These are phyloP conservation scores for Odocoileus virginianus DNA, from an alignment of 2,113 vertebrate genomes.

Conservation along the genomic window DNA sequence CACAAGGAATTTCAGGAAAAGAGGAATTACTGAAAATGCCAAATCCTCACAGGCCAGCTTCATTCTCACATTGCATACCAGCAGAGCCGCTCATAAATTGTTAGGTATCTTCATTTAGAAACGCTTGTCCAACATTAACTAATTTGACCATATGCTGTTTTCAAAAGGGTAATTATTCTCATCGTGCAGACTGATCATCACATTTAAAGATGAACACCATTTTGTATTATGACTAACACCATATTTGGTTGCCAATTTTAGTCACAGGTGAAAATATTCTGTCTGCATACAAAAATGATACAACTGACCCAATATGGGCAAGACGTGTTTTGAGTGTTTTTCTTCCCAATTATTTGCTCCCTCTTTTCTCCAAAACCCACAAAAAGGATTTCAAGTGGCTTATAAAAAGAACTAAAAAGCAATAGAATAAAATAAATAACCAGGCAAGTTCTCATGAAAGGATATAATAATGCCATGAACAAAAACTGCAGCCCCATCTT, in stretches of 20 bases:
- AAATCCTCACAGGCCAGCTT: conserved; percentile 18
- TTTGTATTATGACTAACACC: conserved; percentile 61
- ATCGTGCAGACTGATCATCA: conserved; percentile 64
- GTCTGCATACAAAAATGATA: conserved; percentile 36
- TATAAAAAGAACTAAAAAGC: not conserved
- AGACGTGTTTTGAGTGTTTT: not conserved
- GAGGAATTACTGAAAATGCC: not conserved
- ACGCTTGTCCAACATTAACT: conserved; percentile 62
- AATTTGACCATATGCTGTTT: conserved; percentile 64
- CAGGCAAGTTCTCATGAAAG: not conserved
- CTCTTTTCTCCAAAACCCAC: not conserved
- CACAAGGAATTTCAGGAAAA: not conserved
- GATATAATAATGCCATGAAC: not conserved
- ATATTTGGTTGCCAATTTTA: conserved; percentile 41
- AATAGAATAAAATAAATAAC: not conserved
- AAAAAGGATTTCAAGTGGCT: conserved; percentile 3
- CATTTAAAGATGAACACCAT: conserved; percentile 52
- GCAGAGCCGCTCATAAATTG: conserved; percentile 58
- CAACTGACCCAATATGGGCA: not conserved
- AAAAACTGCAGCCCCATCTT: not conserved
- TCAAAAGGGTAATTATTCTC: conserved; percentile 72
- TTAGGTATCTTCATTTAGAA: conserved; percentile 60
- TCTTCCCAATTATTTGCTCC: not conserved
- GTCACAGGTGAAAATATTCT: conserved; percentile 42
- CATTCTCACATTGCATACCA: conserved; percentile 49